phyloP scores from a whole-genome alignment of 1,140 invertebrate genomes.

The Colletes gigas region DNA sequence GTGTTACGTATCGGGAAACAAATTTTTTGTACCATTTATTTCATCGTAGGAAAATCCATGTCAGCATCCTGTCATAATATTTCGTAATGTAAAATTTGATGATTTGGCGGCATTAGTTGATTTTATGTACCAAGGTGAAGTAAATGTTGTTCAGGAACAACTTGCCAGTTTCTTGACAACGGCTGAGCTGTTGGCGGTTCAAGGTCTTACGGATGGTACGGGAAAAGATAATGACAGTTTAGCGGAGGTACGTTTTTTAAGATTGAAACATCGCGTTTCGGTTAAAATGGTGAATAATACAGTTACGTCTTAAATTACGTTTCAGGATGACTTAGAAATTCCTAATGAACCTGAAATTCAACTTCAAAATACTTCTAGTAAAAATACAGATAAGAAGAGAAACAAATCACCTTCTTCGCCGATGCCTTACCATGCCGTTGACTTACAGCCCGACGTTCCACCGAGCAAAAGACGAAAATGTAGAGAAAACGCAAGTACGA shows the following conservation, averaged over 20 bases:
- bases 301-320: conserved; percentile 18
- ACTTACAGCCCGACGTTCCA: conserved; percentile 74
- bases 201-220: conserved; percentile 83
- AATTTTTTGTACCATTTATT: not conserved
- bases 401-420: conserved; percentile 77
- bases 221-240: conserved; percentile 79
- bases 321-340: conserved; percentile 78
- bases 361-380: conserved; percentile 76
- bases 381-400: conserved; percentile 74
- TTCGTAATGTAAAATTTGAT: conserved; percentile 90
- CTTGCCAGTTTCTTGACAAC: conserved; percentile 85
- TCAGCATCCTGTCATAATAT: conserved; percentile 92
- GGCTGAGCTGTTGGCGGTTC: conserved; percentile 85
- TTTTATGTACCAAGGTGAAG: conserved; percentile 91
- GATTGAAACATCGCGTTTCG: not conserved
- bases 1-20: not conserved
- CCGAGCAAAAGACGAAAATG: conserved; percentile 79
- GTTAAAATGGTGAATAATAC: not conserved
- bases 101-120: conserved; percentile 91
- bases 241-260: conserved; percentile 69
- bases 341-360: conserved; percentile 80
- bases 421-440: conserved; percentile 72
- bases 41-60: conserved; percentile 88
- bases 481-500: conserved; percentile 73
- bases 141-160: conserved; percentile 85